Base-by-base conservation (phyloP, 2,113 vertebrate genomes). In the Oreochromis spilurus region DNA sequence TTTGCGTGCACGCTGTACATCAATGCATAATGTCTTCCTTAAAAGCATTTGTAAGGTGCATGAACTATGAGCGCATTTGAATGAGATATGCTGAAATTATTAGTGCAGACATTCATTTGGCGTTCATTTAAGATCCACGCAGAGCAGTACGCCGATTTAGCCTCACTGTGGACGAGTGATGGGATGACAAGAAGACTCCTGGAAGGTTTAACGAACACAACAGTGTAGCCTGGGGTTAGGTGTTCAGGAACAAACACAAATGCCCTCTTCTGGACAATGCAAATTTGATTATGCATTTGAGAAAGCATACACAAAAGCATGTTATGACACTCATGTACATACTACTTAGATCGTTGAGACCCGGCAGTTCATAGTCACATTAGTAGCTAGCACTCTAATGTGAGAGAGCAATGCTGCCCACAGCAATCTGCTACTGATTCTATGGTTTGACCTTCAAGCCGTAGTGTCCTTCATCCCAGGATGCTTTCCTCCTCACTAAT, bases 361-460 rank as follows among this genome's bases (percentile, higher is more conserved):
- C 84, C 88, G 38, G 88, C 89, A 91, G 79, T 89, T 86, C n/a
- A 86, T 75, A 45, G 78, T 87, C 84, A 84, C 84, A 62, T 26
- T 10, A 48, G 36, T 57, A 29, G 24, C 26, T 77, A 77, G 26
- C 81, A 57, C 40, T 54, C 84, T 84, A 65, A 82, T 65, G 57
- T 79, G 65, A 86, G 89, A 58, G 79, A 85, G 86, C 84, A 92
- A 83, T 94, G 92, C 92, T 94, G 91, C 88, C 87, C 91, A 89
- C 91, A 96, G 93, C 93, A 93, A 88, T 92, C 84, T 89, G 87
- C 91, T 88, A 82, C 82, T 29, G 81, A 91, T 75, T 94, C 77
- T 43, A 53, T 9, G 19, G 75, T 62, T 19, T 43, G 92, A 96
- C 95, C 94, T 96, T 96, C 95, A 95, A 92, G 83, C 87, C 83